Base-by-base conservation (phyloP, 2,113 vertebrate genomes). In the Pollachius pollachius region DNA sequence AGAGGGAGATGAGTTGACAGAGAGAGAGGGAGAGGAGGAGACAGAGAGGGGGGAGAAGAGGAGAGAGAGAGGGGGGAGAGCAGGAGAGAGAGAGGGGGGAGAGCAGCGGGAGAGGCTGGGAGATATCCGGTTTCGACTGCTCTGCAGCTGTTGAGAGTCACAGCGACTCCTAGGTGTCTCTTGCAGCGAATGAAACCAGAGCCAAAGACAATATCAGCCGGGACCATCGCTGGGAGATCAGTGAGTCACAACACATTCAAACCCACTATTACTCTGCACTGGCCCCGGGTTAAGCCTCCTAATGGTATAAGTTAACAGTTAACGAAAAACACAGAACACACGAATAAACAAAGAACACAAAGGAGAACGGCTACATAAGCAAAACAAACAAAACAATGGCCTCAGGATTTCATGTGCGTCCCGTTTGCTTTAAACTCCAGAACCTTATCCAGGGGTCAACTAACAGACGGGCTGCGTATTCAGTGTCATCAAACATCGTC, bases 91-190 rank as follows among this genome's bases (percentile, higher is more conserved):
- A 21, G 15, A 5, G 15, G 52, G 52, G 16, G 52, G 52, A 54
- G 52, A 54, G 30, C 30, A 83, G 84, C 87, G 83, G 79, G 70
- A 69, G 71, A 48, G 30, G 72, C 61, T 67, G 61, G 62, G 30
- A 30, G 30, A 30, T 30, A 30, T 54, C 52, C 3, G 52, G 52
- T 54, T 54, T 16, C 52, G 12, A 54, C 4, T 54, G 52, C 12
- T 16, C 12, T 54, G 52, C 52, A 54, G 52, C 52, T 54, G 52
- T 54, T 16, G 52, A 54, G 52, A 16, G 52, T 54, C 52, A 12
- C 1, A 54, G 52, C 52, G 52, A 54, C 52, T 16, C 12, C 52
- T 54, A 2, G 52, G 52, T 54, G 52, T 54, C 52, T 0, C 52
- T 54, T 54, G 52, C 52, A 15, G 52, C 16, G 52, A 54, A 16